Evolutionary conservation across 2,797 vertebrate genomes (phyloP).

Genomic region (Malacoraja senta): DNA sequence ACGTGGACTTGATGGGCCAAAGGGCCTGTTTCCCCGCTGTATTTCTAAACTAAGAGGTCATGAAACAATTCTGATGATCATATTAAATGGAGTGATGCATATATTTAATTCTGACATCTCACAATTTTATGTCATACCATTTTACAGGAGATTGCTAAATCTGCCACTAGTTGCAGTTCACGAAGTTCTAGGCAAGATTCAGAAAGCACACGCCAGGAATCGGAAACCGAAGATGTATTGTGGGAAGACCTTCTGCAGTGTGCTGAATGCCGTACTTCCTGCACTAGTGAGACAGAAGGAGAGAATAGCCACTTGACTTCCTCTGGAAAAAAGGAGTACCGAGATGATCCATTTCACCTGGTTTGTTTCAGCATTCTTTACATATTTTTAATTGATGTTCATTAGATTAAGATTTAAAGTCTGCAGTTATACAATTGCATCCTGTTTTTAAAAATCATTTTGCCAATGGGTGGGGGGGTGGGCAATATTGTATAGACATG

Average conservation of each 20-base stretch:
- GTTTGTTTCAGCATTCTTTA: conserved; percentile 53
- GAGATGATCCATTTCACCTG: conserved; percentile 96
- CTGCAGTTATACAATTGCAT: background rate
- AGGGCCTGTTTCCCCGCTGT: too few species aligned
- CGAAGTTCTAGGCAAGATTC: conserved; percentile 89
- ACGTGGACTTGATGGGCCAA: too few species aligned
- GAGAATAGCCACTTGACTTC: conserved; percentile 74
- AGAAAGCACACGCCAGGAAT: conserved; percentile 85
- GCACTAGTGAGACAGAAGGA: conserved; percentile 85
- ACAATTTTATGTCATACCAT: conserved; percentile 8
- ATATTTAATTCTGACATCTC: background rate
- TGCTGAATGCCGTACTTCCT: conserved; percentile 88
- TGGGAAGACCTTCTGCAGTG: conserved; percentile 97
- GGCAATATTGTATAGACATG: background rate
- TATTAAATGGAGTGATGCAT: background rate
- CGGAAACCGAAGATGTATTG: conserved; percentile 88
- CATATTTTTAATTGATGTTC: background rate
- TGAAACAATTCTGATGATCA: too few species aligned
- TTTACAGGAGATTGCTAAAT: conserved; percentile 80
- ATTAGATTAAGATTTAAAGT: background rate
- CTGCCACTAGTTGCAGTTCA: conserved; percentile 88
- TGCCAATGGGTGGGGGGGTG: background rate
- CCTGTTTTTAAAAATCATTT: background rate
- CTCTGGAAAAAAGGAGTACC: conserved; percentile 82
- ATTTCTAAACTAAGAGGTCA: too few species aligned